Percentiles rank a stretch among this genome's conserved stretches.
Evolutionary conservation across 2,113 vertebrate species (phyloP).

Genomic region (Equus quagga): DNA sequence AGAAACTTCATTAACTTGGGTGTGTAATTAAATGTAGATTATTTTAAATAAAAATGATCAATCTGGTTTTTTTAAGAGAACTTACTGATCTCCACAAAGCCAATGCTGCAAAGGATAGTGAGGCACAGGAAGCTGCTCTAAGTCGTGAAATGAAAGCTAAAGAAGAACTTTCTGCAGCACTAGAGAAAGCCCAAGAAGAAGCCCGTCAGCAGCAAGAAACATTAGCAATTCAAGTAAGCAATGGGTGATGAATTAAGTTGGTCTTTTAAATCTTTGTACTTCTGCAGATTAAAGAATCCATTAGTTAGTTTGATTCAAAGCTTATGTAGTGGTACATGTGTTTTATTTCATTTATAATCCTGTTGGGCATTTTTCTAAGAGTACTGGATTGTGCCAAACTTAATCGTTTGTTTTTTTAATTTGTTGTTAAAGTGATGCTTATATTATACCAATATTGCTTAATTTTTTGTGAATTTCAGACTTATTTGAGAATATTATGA

Average conservation of each 20-base stretch:
- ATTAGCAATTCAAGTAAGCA: constrained; percentile 92
- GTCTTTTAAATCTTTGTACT: neutral
- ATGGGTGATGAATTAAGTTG: neutral
- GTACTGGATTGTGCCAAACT: neutral
- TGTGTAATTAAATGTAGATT: neutral
- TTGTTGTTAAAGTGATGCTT: neutral
- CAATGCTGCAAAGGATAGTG: constrained; percentile 95
- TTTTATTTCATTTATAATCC: constrained; percentile 27
- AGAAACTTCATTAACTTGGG: neutral
- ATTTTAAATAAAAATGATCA: constrained; percentile 61
- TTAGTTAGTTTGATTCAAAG: constrained; percentile 3
- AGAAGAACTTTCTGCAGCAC: constrained; percentile 92
- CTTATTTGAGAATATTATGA: neutral
- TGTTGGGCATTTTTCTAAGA: neutral
- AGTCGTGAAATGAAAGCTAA: constrained; percentile 94
- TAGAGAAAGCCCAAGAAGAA: constrained; percentile 95
- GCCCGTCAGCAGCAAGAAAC: constrained; percentile 94
- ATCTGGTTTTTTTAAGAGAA: constrained; percentile 88
- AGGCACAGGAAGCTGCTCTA: constrained; percentile 94
- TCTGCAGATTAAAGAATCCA: neutral
- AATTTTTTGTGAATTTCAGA: constrained; percentile 27
- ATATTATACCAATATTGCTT: neutral
- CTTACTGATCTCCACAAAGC: constrained; percentile 97
- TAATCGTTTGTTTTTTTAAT: neutral
- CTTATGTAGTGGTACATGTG: neutral